phyloP scores from a whole-genome alignment of 2,888 invertebrate genomes.

The Cyrtodaria siliqua region DNA sequence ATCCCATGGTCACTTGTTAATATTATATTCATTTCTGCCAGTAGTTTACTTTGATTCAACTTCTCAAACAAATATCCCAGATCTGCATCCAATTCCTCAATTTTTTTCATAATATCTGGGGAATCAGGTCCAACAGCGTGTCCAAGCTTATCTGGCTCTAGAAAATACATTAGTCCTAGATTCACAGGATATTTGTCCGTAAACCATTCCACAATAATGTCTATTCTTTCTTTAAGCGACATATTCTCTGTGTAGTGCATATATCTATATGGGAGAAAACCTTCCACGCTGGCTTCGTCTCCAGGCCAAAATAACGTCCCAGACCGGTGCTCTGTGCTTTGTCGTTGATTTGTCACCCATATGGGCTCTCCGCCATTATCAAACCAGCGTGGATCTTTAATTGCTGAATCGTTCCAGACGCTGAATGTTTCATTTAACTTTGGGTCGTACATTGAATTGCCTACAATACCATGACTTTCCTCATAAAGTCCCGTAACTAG shows the following conservation, averaged over 20 bases:
- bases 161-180: conserved; percentile 90
- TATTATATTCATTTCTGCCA: conserved; percentile 89
- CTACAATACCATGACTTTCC: conserved; percentile 90
- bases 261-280: conserved; percentile 68
- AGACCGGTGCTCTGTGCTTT: conserved; percentile 87
- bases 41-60: conserved; percentile 87
- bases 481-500: conserved; percentile 89
- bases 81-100: conserved; percentile 86
- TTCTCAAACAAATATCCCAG: conserved; percentile 87
- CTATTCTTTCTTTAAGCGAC: conserved; percentile 72
- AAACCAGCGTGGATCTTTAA: conserved; percentile 86
- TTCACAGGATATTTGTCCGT: conserved; percentile 88
- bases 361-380: conserved; percentile 85
- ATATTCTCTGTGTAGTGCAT: conserved; percentile 72
- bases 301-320: conserved; percentile 92
- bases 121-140: conserved; percentile 88
- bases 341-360: conserved; percentile 87
- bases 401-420: conserved; percentile 43
- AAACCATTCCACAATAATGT: conserved; percentile 82
- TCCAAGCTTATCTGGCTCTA: conserved; percentile 90
- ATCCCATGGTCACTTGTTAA: conserved; percentile 92
- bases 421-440: conserved; percentile 74
- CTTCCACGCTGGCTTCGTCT: conserved; percentile 85
- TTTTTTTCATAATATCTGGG: conserved; percentile 86
- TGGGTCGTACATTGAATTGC: conserved; percentile 89